phyloP scores from a whole-genome alignment of 2,797 vertebrate species.

The Pipistrellus pipistrellus region DNA sequence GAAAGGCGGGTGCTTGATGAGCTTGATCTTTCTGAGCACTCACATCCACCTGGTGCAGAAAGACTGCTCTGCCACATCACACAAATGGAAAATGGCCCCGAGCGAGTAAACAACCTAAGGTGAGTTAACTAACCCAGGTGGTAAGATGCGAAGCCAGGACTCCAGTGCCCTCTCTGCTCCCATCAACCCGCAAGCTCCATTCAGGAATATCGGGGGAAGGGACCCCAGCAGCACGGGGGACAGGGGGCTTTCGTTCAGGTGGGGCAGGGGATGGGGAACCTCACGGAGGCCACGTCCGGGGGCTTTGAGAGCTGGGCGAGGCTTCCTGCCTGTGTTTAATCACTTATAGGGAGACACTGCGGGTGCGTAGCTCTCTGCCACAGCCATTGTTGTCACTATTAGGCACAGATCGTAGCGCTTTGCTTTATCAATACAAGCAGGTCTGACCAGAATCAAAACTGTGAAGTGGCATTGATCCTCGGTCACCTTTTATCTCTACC shows the following conservation, averaged over 20 bases:
- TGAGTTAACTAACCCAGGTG: not conserved
- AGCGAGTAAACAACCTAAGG: not conserved
- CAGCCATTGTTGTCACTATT: not conserved
- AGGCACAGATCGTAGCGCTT: not conserved
- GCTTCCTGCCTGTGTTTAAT: not conserved
- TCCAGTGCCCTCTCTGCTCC: not conserved
- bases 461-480: not conserved
- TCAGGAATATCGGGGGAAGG: not conserved
- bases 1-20: fast-evolving
- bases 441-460: not conserved
- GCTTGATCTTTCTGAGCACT: no score
- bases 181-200: not conserved
- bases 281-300: not conserved
- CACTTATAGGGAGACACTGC: not conserved
- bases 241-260: no score
- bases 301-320: not conserved
- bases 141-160: not conserved
- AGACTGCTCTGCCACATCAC: not conserved
- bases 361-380: not conserved
- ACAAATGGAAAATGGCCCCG: not conserved
- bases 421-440: not conserved
- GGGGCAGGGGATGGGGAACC: not conserved
- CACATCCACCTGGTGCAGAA: no score
- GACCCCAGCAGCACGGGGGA: no score
- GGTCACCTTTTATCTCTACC: not conserved